Conservation (phyloP, 1,140 invertebrate genomes). For the Drosophila chauvacae region DNA sequence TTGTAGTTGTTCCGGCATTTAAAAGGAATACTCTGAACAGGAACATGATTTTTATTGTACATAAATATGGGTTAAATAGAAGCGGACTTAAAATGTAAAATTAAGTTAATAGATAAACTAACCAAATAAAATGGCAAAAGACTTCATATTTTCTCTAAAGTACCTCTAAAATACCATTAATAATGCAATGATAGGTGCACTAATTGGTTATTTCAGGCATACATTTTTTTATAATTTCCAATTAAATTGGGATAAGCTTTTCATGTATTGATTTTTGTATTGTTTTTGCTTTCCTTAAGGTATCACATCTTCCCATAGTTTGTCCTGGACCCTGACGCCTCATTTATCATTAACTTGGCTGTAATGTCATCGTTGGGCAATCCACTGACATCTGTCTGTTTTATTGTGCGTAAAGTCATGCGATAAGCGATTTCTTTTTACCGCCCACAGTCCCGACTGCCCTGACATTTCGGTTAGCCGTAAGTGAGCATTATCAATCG, state of each 20-base stretch:
- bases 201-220: not conserved
- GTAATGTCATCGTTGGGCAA: conserved; percentile 50
- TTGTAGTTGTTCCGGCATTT: conserved; percentile 10
- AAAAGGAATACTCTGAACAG: not conserved
- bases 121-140: not conserved
- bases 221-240: not conserved
- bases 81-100: not conserved
- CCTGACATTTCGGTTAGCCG: conserved; percentile 56
- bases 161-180: not conserved
- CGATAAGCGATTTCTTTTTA: conserved; percentile 64
- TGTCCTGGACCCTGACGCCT: not conserved
- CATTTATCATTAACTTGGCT: conserved; percentile 20
- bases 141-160: not conserved
- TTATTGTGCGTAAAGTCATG: conserved; percentile 70
- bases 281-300: not conserved
- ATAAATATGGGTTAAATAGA: not conserved
- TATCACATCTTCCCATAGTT: not conserved
- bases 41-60: not conserved
- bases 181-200: not conserved
- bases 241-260: not conserved
- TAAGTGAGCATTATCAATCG: conserved; percentile 73
- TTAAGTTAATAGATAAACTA: not conserved
- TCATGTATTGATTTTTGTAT: not conserved
- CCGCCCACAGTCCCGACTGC: conserved; percentile 28
- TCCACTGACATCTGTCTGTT: conserved; percentile 55